Conservation (phyloP, 2,888 invertebrate species). For the Leptinotarsa juncta region DNA sequence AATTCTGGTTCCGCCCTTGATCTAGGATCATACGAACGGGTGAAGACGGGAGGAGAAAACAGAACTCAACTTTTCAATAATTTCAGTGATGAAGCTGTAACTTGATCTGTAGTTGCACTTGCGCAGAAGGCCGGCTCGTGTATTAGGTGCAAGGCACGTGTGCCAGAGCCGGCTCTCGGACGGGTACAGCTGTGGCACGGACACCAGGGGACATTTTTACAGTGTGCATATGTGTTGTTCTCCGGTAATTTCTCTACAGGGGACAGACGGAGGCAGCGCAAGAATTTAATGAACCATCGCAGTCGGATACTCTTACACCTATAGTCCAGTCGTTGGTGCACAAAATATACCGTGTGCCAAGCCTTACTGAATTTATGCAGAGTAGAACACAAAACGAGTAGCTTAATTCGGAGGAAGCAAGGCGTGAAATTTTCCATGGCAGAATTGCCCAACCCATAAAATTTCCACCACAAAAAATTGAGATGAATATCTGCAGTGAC, state of each 20-base stretch:
- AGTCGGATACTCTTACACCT: neutral
- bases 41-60: neutral
- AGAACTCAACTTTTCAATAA: constrained; percentile 6
- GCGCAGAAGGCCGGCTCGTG: constrained; percentile 3
- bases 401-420: no score
- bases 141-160: constrained; percentile 6
- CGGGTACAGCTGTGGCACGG: constrained; percentile 6
- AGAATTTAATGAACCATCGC: constrained; percentile 8
- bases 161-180: neutral
- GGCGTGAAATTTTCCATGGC: no score
- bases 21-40: neutral
- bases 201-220: constrained; percentile 20
- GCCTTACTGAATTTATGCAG: no score
- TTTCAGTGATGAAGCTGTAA: constrained; percentile 14
- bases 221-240: constrained; percentile 3
- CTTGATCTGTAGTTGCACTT: constrained; percentile 5
- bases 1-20: neutral
- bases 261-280: neutral
- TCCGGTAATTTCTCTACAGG: constrained; percentile 6
- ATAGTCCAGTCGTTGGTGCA: constrained; percentile 9
- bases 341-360: neutral
- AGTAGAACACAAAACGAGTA: no score
- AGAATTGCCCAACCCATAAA: no score
- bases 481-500: no score
- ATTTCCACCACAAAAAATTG: no score